Conservation (phyloP, 2,888 invertebrate species). For the Acrobasis suavella region DNA sequence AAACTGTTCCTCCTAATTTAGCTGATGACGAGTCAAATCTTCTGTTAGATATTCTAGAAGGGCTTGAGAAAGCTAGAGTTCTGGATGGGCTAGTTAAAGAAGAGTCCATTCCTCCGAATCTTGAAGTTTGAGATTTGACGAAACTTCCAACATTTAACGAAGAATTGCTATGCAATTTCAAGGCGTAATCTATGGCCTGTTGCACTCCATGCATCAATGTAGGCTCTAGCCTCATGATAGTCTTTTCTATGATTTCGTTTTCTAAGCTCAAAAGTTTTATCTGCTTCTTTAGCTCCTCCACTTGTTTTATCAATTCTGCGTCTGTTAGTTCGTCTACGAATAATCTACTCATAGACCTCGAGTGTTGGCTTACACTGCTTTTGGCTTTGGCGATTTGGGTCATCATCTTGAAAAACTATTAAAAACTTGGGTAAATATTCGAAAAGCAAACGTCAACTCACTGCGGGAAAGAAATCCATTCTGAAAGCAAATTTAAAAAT, state of each 20-base stretch:
- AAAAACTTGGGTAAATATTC: constrained; percentile 24
- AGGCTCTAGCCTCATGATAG: constrained; percentile 72
- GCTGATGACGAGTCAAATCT: constrained; percentile 64
- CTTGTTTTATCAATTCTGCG: constrained; percentile 57
- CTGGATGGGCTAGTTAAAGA: constrained; percentile 51
- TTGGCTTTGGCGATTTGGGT: constrained; percentile 42
- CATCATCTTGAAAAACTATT: constrained; percentile 16
- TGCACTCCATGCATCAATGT: constrained; percentile 69
- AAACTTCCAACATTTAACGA: constrained; percentile 54
- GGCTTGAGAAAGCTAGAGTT: constrained; percentile 43
- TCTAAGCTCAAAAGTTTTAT: constrained; percentile 64
- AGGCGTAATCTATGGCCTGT: constrained; percentile 66
- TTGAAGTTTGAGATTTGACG: constrained; percentile 56
- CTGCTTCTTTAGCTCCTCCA: constrained; percentile 56
- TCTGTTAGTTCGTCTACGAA: constrained; percentile 59
- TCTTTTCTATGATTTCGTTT: constrained; percentile 78
- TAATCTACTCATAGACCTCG: constrained; percentile 54
- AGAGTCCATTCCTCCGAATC: constrained; percentile 48
- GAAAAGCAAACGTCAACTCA: constrained; percentile 20
- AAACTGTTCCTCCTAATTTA: constrained; percentile 58
- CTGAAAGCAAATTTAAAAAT: neutral
- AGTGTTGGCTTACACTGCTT: constrained; percentile 56
- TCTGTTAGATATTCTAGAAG: constrained; percentile 53
- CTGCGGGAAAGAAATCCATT: neutral
- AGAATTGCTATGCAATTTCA: constrained; percentile 52